phyloP scores from a whole-genome alignment of 2,797 vertebrate genomes.

The Cirrhinus molitorella region DNA sequence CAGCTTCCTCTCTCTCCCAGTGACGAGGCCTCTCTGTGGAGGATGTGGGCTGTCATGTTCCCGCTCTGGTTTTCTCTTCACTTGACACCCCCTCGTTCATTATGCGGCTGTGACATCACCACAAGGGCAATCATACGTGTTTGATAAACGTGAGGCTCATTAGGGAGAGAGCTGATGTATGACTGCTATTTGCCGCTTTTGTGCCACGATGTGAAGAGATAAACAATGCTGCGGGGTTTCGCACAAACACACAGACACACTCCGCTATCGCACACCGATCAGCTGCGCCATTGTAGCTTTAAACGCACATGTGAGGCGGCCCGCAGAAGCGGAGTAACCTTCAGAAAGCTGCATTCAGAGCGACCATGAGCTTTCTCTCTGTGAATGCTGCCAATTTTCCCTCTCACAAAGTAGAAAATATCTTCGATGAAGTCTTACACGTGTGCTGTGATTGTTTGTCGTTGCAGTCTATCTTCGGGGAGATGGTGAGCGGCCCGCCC shows the following conservation, averaged over 20 bases:
- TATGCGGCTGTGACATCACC: constrained; percentile 81
- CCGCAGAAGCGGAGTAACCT: constrained; percentile 41
- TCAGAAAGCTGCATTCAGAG: constrained; percentile 42
- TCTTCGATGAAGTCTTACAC: constrained; percentile 4
- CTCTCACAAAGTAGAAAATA: constrained; percentile 37
- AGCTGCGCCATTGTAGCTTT: constrained; percentile 41
- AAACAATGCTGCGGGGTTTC: constrained; percentile 52
- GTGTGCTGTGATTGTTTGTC: constrained; percentile 50
- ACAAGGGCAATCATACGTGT: constrained; percentile 79
- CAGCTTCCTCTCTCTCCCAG: constrained; percentile 50
- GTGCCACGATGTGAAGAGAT: constrained; percentile 55
- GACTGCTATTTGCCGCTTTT: constrained; percentile 62
- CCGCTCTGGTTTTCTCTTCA: constrained; percentile 62
- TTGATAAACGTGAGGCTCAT: constrained; percentile 80
- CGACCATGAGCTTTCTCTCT: constrained; percentile 28
- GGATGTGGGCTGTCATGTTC: constrained; percentile 75
- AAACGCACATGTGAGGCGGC: constrained; percentile 19
- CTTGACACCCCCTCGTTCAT: constrained; percentile 75
- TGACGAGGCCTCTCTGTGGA: constrained; percentile 67
- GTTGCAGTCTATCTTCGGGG: constrained; percentile 80
- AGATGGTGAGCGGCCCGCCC: constrained; percentile 74
- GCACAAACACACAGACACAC: constrained; percentile 39
- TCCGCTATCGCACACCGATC: constrained; percentile 36
- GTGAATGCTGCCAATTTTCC: constrained; percentile 35
- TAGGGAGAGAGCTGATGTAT: constrained; percentile 77